Evolutionary conservation across 2,888 invertebrate species (phyloP), one percentile per base, ranked within the genome.

Genomic region (Parasteatoda lunata): DNA sequence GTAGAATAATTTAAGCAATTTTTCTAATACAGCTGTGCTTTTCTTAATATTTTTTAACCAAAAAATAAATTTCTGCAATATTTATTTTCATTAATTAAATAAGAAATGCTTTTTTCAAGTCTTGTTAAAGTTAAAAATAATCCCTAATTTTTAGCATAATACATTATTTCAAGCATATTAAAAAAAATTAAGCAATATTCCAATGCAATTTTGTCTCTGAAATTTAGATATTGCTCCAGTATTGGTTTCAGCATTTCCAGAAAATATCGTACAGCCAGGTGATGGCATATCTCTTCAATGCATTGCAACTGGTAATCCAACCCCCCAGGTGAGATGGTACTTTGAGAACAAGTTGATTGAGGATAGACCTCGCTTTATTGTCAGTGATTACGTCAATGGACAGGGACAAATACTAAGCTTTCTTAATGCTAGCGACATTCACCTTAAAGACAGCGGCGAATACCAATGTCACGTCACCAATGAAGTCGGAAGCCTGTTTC

Each of bases 361-460:
- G 47, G 83, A 76, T 13, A 80, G 54, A 8, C 70, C 30, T 30
- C 15, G 75, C 15, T 45, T 64, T 59, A 49, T 49, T 13, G n/a
- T 15, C n/a, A 90, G 90, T 64, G 90, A 90, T 68, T 90, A 90
- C 70, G 89, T 90, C 13, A 91, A 91, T 8, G 75, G 88, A 0
- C 89, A 91, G 0, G 91, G 91, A 84, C 91, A 91, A 89, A 90
- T 91, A 78, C 89, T 91, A 71, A 91, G 91, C 88, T 90, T 90
- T 87, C 91, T 92, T 69, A 91, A 91, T 89, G 91, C 92, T 48
- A 90, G 90, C 51, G 90, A 91, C n/a, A 90, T 91, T 11, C 86
- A 89, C 51, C 90, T 91, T 5, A 89, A 90, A 48, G 91, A 91
- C 77, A 92, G 91, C 7, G 92, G 92, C 3, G 90, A 91, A 78